phyloP scores from a whole-genome alignment of 1,140 invertebrate species.

The Drosophila watanabei region DNA sequence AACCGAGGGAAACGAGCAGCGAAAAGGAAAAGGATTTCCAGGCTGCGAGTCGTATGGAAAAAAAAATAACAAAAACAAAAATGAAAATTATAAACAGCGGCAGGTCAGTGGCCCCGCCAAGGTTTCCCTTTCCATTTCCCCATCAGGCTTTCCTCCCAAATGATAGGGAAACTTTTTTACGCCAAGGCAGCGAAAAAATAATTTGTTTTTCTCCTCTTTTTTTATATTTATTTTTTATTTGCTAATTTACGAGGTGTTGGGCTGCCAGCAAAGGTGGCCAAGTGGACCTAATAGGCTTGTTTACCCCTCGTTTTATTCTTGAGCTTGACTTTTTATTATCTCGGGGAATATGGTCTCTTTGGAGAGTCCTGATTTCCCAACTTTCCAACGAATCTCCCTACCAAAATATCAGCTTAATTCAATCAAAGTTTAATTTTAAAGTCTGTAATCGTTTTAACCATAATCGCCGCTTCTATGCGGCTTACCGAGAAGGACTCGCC shows the following conservation, averaged over 20 bases:
- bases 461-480: constrained; percentile 1
- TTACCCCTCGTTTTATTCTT: constrained; percentile 15
- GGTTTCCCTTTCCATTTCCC: not conserved
- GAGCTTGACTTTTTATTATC: not conserved
- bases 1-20: not conserved
- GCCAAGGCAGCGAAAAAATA: constrained; percentile 47
- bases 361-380: not conserved
- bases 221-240: constrained; percentile 13
- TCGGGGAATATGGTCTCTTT: not conserved
- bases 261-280: constrained; percentile 17
- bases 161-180: constrained; percentile 29
- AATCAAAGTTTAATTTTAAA: not conserved
- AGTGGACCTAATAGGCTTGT: constrained; percentile 43
- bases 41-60: constrained; percentile 18
- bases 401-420: not conserved
- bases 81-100: constrained; percentile 58
- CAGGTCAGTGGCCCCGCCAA: constrained; percentile 29
- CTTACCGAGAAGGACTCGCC: not conserved
- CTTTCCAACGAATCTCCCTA: not conserved
- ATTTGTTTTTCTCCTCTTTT: constrained; percentile 33
- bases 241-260: constrained; percentile 37
- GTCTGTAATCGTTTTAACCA: not conserved
- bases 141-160: not conserved
- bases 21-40: constrained; percentile 70
- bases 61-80: not conserved